Evolutionary conservation across 1,140 invertebrate genomes (phyloP).

Genomic region (Hycleus phaleratus): DNA sequence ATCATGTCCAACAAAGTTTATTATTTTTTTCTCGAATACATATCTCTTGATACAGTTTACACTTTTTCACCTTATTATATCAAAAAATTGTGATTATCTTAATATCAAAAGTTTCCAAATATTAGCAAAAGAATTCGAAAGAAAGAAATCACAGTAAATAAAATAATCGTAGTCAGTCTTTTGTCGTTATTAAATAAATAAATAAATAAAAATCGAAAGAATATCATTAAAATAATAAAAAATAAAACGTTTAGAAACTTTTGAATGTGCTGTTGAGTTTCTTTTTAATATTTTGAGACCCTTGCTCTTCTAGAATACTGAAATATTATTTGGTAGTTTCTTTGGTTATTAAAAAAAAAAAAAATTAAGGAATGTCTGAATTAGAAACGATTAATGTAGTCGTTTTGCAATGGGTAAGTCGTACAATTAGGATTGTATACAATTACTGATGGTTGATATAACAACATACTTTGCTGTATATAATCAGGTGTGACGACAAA

Average conservation of each 20-base stretch:
- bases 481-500: constrained; percentile 82
- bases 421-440: constrained; percentile 40
- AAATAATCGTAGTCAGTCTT: not conserved
- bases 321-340: constrained; percentile 5
- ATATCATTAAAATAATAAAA: constrained; percentile 22
- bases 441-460: constrained; percentile 40
- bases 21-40: constrained; percentile 29
- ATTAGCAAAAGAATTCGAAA: not conserved
- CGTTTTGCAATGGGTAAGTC: constrained; percentile 41
- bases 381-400: constrained; percentile 27
- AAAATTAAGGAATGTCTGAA: constrained; percentile 1
- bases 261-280: constrained; percentile 6
- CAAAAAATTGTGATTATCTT: constrained; percentile 3
- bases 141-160: constrained; percentile 2
- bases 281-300: constrained; percentile 8
- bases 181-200: too few relatives aligned
- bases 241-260: constrained; percentile 23
- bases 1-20: constrained; percentile 8
- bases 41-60: constrained; percentile 21
- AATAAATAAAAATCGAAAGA: constrained; percentile 20
- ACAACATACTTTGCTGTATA: constrained; percentile 75
- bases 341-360: not conserved
- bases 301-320: constrained; percentile 23
- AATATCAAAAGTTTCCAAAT: constrained; percentile 23
- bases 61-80: constrained; percentile 2